These are phyloP conservation scores for Athene noctua DNA, from an alignment of 2,113 vertebrate species.

Conservation along the genomic window DNA sequence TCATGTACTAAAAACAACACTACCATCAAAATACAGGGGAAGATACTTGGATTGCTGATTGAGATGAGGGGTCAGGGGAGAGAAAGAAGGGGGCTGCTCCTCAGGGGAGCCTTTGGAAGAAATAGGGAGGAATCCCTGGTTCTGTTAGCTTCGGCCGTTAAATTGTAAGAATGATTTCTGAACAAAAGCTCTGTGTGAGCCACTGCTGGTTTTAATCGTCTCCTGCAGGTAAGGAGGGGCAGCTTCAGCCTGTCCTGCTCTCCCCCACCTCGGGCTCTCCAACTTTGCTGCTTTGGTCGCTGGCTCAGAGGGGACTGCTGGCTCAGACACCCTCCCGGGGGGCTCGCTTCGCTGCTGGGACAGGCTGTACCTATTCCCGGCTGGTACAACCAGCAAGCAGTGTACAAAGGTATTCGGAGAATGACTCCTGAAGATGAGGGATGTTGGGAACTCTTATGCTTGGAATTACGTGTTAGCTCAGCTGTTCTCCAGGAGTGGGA, in stretches of 20 bases:
- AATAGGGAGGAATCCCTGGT: accelerated
- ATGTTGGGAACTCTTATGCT: not conserved
- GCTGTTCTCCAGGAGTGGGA: not conserved
- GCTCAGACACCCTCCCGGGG: not conserved
- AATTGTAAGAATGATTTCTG: not conserved
- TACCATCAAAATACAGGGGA: not conserved
- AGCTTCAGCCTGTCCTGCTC: not conserved
- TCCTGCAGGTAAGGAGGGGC: not conserved
- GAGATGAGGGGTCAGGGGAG: not conserved
- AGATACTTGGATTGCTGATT: not conserved
- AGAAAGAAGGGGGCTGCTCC: not conserved
- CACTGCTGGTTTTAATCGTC: not conserved
- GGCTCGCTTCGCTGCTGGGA: not conserved
- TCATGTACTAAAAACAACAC: not conserved
- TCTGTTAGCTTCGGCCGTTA: not conserved
- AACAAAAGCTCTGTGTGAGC: not conserved
- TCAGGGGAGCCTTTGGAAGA: not conserved
- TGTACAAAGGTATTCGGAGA: not conserved
- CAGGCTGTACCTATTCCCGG: not conserved
- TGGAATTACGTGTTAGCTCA: not conserved
- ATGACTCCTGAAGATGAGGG: not conserved
- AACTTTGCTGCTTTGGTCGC: not conserved
- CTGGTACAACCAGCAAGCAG: not conserved
- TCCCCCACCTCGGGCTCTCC: not conserved
- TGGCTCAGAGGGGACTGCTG: not conserved